phyloP scores from a whole-genome alignment of 1,140 invertebrate species.

The Euura lappo region DNA sequence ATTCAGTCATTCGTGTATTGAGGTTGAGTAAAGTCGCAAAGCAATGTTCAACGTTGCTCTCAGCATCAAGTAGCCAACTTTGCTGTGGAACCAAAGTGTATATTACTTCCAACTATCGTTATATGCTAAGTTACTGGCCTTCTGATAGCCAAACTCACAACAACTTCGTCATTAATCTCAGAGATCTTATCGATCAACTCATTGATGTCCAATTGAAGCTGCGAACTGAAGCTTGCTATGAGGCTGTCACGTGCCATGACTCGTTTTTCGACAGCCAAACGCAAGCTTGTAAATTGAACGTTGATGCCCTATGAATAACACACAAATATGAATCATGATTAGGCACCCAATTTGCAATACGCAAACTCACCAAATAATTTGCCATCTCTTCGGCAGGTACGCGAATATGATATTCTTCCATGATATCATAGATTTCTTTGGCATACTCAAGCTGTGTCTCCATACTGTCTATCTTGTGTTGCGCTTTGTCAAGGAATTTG shows the following conservation, averaged over 20 bases:
- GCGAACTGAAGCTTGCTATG: slow-evolving; percentile 63
- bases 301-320: slow-evolving; percentile 40
- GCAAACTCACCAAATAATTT: slow-evolving; percentile 62
- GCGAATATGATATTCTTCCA: slow-evolving; percentile 72
- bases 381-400: slow-evolving; percentile 68
- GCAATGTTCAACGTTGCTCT: slow-evolving; percentile 71
- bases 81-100: slow-evolving; percentile 60
- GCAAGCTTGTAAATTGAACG: slow-evolving; percentile 41
- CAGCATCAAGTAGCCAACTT: slow-evolving; percentile 73
- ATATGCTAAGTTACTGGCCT: neutral
- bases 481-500: slow-evolving; percentile 71
- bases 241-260: slow-evolving; percentile 63
- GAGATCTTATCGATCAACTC: slow-evolving; percentile 70
- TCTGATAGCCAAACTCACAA: slow-evolving; percentile 50
- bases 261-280: slow-evolving; percentile 61
- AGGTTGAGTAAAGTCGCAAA: slow-evolving; percentile 68
- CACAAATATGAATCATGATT: neutral
- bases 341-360: neutral
- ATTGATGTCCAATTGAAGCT: slow-evolving; percentile 69
- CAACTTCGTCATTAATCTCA: slow-evolving; percentile 68
- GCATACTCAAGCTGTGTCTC: slow-evolving; percentile 71
- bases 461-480: slow-evolving; percentile 66
- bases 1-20: slow-evolving; percentile 64
- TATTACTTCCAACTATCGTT: neutral
- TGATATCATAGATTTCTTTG: slow-evolving; percentile 75